Evolutionary conservation across 1,140 invertebrate species (phyloP).

Genomic region (Hesperophylax magnus): DNA sequence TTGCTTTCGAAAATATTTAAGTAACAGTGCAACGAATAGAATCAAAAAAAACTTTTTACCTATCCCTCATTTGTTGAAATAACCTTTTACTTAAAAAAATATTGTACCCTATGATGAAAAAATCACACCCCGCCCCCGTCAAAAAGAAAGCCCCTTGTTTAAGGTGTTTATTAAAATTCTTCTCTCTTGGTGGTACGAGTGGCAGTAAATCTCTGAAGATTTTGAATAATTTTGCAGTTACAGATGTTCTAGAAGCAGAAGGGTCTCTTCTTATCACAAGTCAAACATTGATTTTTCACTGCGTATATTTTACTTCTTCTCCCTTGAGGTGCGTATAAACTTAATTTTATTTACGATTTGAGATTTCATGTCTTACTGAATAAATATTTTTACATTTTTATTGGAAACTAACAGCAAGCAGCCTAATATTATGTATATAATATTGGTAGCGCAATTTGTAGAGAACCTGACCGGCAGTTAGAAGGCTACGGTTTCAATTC

Average conservation of each 20-base stretch:
- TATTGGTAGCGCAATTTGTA: too few species aligned
- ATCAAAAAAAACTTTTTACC: too few species aligned
- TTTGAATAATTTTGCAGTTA: slow-evolving; percentile 54
- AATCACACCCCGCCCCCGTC: not conserved
- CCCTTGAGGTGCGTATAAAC: not conserved
- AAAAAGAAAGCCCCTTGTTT: not conserved
- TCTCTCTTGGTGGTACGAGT: not conserved
- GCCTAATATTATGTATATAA: too few species aligned
- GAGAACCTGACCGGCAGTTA: too few species aligned
- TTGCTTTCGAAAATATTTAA: too few species aligned
- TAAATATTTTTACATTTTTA: too few species aligned
- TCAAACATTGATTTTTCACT: slow-evolving; percentile 55
- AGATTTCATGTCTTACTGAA: too few species aligned
- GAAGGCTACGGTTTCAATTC: too few species aligned
- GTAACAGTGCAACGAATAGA: too few species aligned
- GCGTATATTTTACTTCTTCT: slow-evolving; percentile 50
- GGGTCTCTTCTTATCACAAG: slow-evolving; percentile 45
- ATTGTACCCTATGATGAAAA: too few species aligned
- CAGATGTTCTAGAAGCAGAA: slow-evolving; percentile 42
- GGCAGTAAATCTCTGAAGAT: slow-evolving; percentile 29
- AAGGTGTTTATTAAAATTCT: slow-evolving; percentile 45
- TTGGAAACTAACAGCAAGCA: too few species aligned
- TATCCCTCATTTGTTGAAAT: too few species aligned
- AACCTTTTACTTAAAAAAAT: not conserved
- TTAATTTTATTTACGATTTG: not conserved